Evolutionary conservation across 1,140 invertebrate species (phyloP), one percentile per base, ranked within the genome.

Genomic region (Ladona fulva): DNA sequence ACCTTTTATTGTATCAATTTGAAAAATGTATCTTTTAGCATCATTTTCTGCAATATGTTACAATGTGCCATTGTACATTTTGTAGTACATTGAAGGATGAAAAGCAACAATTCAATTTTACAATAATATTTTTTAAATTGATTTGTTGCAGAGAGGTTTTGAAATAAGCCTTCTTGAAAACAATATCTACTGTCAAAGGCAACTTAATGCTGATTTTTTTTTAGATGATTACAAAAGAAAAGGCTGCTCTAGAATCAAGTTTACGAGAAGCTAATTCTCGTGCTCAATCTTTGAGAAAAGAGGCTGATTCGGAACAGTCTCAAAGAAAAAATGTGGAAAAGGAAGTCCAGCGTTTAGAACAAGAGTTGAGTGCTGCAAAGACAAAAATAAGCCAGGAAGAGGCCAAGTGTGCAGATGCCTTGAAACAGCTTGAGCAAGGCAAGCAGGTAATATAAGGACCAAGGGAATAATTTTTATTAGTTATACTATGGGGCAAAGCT

Each of bases 321-420:
- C 29, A 78, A 24, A 78, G 74, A 25, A 78, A 75, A 42, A 42
- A 78, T 42, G 74, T 25, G 0, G 73, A 74, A 74, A 78, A 78
- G 24, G 25, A 37, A 5, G 14, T 76, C 11, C 25, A 29, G 7
- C 22, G 19, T 10, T 42, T 76, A 11, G 75, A 76, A 42, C 25
- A 76, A 12, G 75, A 76, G 24, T 37, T 76, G 25, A 76, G 29
- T 1, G 19, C 10, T 42, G 6, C 10, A 12, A 42, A 42, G 25
- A 22, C 16, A 25, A 76, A 76, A 42, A 11, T 76, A 42, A 29
- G 42, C 25, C 25, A 76, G 22, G 75, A 76, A 42, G 42, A 76
- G 75, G 75, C 25, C 0, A 25, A 42, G 11, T 76, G 42, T 42
- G 42, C 25, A 29, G 42, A 76, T 29, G 25, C 42, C 1, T 42